These are phyloP conservation scores for Dicerorhinus sumatrensis DNA, from an alignment of 2,113 vertebrate species.

Conservation along the genomic window DNA sequence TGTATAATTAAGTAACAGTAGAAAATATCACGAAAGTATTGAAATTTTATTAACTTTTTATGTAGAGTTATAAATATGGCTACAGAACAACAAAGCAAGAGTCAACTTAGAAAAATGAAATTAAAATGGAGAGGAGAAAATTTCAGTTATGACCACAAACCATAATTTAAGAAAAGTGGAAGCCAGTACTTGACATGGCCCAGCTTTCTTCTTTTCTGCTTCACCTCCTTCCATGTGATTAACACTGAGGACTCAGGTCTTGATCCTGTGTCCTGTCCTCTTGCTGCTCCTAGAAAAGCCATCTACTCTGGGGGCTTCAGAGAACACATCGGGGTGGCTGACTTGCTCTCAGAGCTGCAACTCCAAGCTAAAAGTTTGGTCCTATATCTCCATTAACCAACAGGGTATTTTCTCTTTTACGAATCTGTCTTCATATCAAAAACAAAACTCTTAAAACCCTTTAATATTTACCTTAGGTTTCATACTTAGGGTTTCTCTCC, in stretches of 20 bases:
- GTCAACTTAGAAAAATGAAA: background rate
- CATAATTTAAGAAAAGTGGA: background rate
- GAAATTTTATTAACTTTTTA: background rate
- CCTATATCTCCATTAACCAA: background rate
- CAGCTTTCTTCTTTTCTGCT: background rate
- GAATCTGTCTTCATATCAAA: background rate
- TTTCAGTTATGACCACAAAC: background rate
- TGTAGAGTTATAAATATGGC: background rate
- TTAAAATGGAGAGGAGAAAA: background rate
- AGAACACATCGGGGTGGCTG: background rate
- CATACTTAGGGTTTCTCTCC: background rate
- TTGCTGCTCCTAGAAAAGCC: background rate
- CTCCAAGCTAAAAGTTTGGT: background rate
- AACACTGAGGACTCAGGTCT: background rate
- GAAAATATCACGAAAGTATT: slow-evolving; percentile 26
- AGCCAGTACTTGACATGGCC: background rate
- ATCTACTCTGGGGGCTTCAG: background rate
- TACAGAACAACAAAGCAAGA: background rate
- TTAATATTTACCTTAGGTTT: background rate
- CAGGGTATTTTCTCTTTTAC: background rate
- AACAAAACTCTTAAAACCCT: background rate
- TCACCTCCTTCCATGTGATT: background rate
- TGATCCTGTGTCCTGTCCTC: background rate
- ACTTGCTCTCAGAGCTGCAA: background rate
- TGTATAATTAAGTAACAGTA: background rate